Conservation (phyloP, 2,113 vertebrate genomes). For the Anser brachyrhynchus region DNA sequence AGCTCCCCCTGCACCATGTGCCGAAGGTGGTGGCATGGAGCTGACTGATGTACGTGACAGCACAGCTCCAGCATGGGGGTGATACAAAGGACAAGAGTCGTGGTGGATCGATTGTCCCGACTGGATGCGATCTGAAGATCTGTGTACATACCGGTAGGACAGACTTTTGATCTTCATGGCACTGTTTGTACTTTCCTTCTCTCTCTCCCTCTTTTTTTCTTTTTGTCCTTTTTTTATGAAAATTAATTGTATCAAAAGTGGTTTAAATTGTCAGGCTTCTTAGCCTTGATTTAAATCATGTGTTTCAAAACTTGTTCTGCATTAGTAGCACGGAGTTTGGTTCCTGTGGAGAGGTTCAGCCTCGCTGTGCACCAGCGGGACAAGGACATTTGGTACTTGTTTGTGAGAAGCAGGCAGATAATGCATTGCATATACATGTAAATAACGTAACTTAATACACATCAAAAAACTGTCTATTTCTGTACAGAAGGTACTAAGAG, state of each 20-base stretch:
- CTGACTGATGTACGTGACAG: constrained; percentile 74
- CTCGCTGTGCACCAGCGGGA: background rate
- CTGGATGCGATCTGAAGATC: constrained; percentile 75
- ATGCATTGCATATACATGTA: background rate
- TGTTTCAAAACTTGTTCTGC: background rate
- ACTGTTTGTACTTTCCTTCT: background rate
- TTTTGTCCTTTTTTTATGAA: background rate
- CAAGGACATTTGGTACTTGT: background rate
- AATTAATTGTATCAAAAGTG: background rate
- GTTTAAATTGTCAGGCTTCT: background rate
- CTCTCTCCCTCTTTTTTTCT: no score
- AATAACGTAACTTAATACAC: background rate
- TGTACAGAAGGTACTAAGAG: background rate
- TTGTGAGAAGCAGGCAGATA: background rate
- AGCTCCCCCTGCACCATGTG: constrained; percentile 74
- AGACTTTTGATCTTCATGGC: background rate
- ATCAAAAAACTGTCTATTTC: background rate
- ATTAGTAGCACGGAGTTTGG: background rate
- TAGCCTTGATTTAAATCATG: background rate
- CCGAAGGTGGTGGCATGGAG: constrained; percentile 70
- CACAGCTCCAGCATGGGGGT: constrained; percentile 51
- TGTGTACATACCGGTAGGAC: constrained; percentile 71
- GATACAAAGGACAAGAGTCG: constrained; percentile 63
- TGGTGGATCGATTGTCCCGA: constrained; percentile 76
- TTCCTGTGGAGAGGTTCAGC: background rate